A percentile compares a stretch with the other conserved stretches of the same genome.
phyloP scores from a whole-genome alignment of 2,797 vertebrate species.

The Myotis daubentonii region DNA sequence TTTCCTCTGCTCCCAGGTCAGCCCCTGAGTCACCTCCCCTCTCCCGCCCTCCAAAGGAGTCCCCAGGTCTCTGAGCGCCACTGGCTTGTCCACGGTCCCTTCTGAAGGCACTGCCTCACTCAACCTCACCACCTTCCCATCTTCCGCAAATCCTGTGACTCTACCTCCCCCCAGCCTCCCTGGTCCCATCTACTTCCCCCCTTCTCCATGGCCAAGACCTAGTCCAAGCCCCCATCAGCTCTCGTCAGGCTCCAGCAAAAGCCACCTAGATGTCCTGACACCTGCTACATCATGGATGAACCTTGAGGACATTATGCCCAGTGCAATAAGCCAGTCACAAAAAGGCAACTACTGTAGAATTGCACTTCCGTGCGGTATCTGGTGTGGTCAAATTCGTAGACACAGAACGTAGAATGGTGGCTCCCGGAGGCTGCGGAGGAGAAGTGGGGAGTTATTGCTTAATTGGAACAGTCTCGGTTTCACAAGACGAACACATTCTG shows the following conservation, averaged over 20 bases:
- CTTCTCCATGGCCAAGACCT: not conserved
- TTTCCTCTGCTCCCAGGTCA: not conserved
- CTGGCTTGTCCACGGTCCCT: not conserved
- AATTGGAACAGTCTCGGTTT: not conserved
- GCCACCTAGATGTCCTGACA: not conserved
- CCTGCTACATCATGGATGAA: not conserved
- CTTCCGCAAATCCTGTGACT: not conserved
- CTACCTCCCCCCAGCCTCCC: not conserved
- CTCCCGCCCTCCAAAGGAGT: not conserved
- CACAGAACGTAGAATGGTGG: not conserved
- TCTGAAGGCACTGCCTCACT: not conserved
- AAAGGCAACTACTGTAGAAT: not conserved
- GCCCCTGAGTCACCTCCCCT: not conserved
- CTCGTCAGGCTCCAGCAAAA: not conserved
- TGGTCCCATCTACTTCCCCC: not conserved
- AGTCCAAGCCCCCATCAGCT: not conserved
- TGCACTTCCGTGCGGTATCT: not conserved
- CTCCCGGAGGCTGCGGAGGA: not conserved
- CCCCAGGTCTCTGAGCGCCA: not conserved
- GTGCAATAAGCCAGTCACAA: not conserved
- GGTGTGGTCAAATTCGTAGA: not conserved
- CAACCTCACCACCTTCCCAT: not conserved
- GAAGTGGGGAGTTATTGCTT: not conserved
- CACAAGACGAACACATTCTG: not conserved
- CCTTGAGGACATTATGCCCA: not conserved